Conservation (phyloP, 2,888 invertebrate genomes). For the Eristalinus aeneus region DNA sequence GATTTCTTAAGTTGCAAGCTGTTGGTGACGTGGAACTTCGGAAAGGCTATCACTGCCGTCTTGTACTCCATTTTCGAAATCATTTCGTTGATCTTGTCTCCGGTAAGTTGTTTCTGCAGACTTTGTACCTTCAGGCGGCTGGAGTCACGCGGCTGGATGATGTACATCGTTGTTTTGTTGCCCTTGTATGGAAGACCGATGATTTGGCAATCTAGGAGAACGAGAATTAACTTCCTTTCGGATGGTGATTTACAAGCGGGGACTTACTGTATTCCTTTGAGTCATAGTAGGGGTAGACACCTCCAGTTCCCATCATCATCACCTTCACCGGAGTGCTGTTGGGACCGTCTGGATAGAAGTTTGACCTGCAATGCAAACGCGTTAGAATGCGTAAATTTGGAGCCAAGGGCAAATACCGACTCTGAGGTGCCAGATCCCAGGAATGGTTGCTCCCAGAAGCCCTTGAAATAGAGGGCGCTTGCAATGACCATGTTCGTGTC, state of each 20-base stretch:
- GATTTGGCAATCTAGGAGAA: conserved; percentile 82
- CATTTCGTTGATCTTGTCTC: conserved; percentile 79
- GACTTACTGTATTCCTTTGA: conserved; percentile 73
- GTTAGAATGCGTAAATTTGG: background rate
- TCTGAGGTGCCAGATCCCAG: conserved; percentile 80
- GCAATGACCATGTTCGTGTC: conserved; percentile 83
- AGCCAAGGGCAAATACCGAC: background rate
- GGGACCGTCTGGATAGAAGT: conserved; percentile 82
- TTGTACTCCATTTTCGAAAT: conserved; percentile 78
- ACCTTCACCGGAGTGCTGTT: conserved; percentile 77
- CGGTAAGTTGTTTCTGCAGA: conserved; percentile 81
- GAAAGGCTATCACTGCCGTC: conserved; percentile 83
- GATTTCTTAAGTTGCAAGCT: conserved; percentile 82
- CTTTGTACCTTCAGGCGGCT: conserved; percentile 80
- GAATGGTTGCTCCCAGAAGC: conserved; percentile 85
- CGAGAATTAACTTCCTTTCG: background rate
- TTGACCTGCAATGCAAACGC: conserved; percentile 56
- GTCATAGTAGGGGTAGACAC: conserved; percentile 82
- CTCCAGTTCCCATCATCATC: conserved; percentile 85
- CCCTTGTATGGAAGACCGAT: conserved; percentile 86
- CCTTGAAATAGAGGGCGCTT: conserved; percentile 85
- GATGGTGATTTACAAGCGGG: background rate
- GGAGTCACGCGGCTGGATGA: conserved; percentile 83
- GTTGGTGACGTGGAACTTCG: conserved; percentile 87
- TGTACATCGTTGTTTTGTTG: conserved; percentile 84